Evolutionary conservation across 2,888 invertebrate genomes (phyloP), one percentile per base, ranked within the genome.

Genomic region (Leuctra nigra): DNA sequence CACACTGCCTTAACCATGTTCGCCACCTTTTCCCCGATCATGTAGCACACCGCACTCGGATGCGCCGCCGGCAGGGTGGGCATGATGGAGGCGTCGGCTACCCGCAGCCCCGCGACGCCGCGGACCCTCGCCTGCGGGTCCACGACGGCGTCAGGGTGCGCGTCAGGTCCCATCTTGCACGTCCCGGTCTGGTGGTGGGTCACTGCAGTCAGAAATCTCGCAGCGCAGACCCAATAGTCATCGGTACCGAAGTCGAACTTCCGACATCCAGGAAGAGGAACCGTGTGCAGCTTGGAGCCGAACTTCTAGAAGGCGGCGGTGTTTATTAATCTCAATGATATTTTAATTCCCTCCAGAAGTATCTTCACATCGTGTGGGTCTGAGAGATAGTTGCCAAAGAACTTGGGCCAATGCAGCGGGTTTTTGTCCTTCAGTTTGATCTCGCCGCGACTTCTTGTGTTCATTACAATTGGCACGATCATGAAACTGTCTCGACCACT

Each of bases 151-250:
- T 79, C 80, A 0, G 77, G 74, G 68, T 92, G 92, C 76, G 80
- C 82, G 1, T 79, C 73, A 0, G 89, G 88, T 6, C 92, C 92
- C 91, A 92, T 92, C 71, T 91, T 92, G 14, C 89, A 81, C 0
- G 92, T 92, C 6, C 92, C 91, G 39, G 86, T 84, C 1, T 91
- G 91, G 75, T 92, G 92, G 68, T 92, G 91, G 65, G 91, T 89
- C 1, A 91, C 91, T 87, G 91, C 89, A 2, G 91, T 86, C 64
- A 91, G 86, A 54, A 88, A 88, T 29, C 91, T 76, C 53, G 87
- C 86, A 69, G 90, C 87, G 69, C 93, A 93, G 70, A 90, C 91
- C 74, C 91, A 84, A 67, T 92, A 93, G 23, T 80, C 83, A 66
- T 92, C 91, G 1, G 86, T 84, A 64, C 81, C 83, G 65, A 88